Evolutionary conservation across 2,888 invertebrate species (phyloP).

Genomic region (Trissolcus brochymenae): DNA sequence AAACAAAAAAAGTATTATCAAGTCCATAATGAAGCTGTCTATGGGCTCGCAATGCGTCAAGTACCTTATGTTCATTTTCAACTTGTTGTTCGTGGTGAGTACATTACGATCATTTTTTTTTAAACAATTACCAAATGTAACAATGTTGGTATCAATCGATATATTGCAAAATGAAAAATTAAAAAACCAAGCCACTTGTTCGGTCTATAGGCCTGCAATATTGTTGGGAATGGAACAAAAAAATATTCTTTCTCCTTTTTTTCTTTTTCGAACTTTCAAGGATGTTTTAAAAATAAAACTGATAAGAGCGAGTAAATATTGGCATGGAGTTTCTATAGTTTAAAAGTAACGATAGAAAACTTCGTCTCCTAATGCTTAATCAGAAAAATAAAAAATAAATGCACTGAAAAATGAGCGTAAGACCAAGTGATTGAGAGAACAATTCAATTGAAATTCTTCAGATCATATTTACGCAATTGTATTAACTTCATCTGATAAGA

Average conservation of each 20-base stretch:
- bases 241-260: neutral
- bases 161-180: no score
- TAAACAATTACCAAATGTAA: neutral
- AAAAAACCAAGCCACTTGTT: no score
- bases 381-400: no score
- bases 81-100: constrained; percentile 86
- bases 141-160: no score
- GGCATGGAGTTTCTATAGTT: no score
- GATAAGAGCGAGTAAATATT: neutral
- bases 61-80: constrained; percentile 85
- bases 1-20: neutral
- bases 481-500: no score
- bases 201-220: neutral
- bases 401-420: no score
- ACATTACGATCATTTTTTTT: neutral
- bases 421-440: no score
- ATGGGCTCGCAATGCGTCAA: constrained; percentile 81
- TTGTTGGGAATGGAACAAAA: neutral
- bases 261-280: neutral
- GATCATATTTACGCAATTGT: no score
- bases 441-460: no score
- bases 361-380: no score
- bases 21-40: constrained; percentile 64
- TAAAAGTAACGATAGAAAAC: no score
- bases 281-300: constrained; percentile 4